phyloP scores from a whole-genome alignment of 2,113 vertebrate species.

The Procapra przewalskii region DNA sequence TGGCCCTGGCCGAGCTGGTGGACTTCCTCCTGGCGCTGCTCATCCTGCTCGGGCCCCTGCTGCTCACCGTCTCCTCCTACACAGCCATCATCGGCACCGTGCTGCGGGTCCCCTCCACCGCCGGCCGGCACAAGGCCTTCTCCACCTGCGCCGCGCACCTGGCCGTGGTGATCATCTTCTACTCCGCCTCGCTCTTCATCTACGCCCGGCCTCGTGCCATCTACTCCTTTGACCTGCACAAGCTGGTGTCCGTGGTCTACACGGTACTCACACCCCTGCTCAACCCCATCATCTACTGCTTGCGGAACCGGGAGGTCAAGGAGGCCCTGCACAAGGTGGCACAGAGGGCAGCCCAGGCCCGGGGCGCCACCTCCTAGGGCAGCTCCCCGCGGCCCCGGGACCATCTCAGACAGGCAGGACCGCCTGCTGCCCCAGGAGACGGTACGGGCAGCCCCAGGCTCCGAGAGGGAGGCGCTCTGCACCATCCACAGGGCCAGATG shows the following conservation, averaged over 20 bases:
- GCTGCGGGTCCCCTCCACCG: background rate
- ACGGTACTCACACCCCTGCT: conserved; percentile 63
- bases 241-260: conserved; percentile 68
- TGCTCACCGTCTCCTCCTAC: conserved; percentile 61
- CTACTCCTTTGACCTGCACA: conserved; percentile 59
- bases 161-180: conserved; percentile 66
- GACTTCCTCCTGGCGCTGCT: conserved; percentile 68
- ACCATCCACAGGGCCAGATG: background rate
- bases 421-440: rapidly evolving
- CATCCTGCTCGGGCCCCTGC: conserved; percentile 63
- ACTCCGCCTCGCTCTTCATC: conserved; percentile 69
- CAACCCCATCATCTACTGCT: conserved; percentile 71
- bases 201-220: conserved; percentile 64
- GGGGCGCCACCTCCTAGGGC: background rate
- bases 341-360: background rate
- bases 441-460: too few relatives aligned
- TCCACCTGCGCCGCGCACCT: conserved; percentile 68
- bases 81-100: conserved; percentile 33
- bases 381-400: rapidly evolving
- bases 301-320: conserved; percentile 70
- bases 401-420: background rate
- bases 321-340: conserved; percentile 25
- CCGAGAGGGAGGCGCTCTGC: background rate
- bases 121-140: conserved; percentile 65
- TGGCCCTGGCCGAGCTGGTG: conserved; percentile 48